Evolutionary conservation across 1,140 invertebrate genomes (phyloP).

Genomic region (Psilanteris sp.): DNA sequence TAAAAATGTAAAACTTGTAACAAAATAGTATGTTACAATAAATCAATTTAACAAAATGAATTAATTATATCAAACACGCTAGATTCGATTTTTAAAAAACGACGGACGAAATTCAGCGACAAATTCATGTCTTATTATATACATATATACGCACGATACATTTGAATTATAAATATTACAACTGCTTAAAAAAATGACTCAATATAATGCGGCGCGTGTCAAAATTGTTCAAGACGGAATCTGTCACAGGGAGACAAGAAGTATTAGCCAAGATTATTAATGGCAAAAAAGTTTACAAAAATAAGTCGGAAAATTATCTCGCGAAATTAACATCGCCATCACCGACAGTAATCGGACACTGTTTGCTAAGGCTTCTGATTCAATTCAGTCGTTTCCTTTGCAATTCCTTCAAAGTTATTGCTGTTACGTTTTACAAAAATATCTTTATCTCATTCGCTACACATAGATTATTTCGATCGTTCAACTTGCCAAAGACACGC

Average conservation of each 20-base stretch:
- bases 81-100: background rate
- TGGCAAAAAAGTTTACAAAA: conserved; percentile 65
- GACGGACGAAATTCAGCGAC: conserved; percentile 9
- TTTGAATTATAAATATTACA: conserved; percentile 39
- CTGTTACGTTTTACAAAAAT: conserved; percentile 72
- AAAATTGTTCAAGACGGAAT: conserved; percentile 45
- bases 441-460: conserved; percentile 56
- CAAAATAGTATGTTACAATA: background rate
- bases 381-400: conserved; percentile 36
- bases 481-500: conserved; percentile 18
- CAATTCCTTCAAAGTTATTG: conserved; percentile 63
- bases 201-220: conserved; percentile 53
- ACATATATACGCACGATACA: conserved; percentile 20
- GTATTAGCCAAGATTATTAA: conserved; percentile 16
- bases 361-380: conserved; percentile 47
- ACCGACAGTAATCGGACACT: conserved; percentile 1
- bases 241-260: conserved; percentile 55
- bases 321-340: conserved; percentile 7
- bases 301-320: conserved; percentile 66
- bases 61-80: conserved; percentile 2
- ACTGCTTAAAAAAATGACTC: conserved; percentile 32
- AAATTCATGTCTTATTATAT: conserved; percentile 27
- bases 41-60: background rate
- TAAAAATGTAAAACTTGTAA: background rate
- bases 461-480: conserved; percentile 13